Conservation (phyloP, 2,797 vertebrate species). For the Ptychadena robeensis region DNA sequence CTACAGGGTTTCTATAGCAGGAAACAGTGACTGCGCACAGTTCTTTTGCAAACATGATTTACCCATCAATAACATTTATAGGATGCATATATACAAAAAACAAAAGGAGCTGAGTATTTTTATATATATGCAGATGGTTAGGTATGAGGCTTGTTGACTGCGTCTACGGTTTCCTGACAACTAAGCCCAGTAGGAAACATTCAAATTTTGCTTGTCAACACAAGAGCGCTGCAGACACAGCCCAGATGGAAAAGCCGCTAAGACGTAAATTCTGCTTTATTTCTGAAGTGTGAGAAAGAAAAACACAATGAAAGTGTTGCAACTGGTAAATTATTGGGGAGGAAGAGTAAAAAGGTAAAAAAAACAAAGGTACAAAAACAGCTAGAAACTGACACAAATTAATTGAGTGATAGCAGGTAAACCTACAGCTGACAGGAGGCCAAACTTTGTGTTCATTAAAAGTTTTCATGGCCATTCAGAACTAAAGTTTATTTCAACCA, state of each 20-base stretch:
- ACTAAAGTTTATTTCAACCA: neutral
- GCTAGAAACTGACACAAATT: neutral
- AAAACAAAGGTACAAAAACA: no score
- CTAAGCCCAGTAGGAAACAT: neutral
- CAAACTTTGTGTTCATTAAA: no score
- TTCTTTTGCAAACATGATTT: neutral
- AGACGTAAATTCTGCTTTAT: neutral
- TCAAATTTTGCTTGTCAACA: neutral
- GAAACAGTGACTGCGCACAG: neutral
- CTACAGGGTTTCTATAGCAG: neutral
- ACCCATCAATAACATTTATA: neutral
- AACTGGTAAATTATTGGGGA: neutral
- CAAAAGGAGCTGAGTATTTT: neutral
- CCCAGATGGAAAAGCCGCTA: neutral
- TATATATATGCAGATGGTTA: neutral
- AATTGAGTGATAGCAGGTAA: neutral
- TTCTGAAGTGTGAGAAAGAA: neutral
- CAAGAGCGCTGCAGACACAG: neutral
- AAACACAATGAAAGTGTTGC: no score
- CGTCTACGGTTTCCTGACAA: neutral
- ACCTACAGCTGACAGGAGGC: neutral
- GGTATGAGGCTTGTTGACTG: neutral
- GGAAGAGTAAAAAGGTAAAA: no score
- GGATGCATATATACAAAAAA: neutral
- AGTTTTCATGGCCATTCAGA: neutral